Evolutionary conservation across 2,113 vertebrate genomes (phyloP).

Genomic region (Sisor rabdophorus): DNA sequence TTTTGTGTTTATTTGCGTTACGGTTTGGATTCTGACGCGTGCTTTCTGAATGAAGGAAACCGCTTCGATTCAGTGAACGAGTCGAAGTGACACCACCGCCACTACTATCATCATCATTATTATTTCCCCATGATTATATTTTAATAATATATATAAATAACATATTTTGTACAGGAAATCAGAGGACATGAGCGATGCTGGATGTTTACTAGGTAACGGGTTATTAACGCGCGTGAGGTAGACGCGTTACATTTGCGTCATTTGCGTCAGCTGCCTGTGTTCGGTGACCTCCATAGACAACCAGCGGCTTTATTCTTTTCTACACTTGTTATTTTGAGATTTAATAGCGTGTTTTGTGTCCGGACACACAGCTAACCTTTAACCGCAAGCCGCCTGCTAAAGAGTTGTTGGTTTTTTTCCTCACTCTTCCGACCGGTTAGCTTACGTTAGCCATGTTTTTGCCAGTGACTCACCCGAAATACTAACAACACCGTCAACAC

Average conservation of each 20-base stretch:
- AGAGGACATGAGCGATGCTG: neutral
- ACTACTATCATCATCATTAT: neutral
- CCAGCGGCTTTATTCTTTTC: neutral
- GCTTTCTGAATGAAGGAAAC: neutral
- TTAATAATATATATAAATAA: too few species aligned
- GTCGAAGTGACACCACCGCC: neutral
- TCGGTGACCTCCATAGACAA: neutral
- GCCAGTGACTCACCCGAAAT: slow-evolving; percentile 4
- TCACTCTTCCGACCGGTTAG: too few species aligned
- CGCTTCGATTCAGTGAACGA: neutral
- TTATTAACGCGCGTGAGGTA: neutral
- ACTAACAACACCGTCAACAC: neutral
- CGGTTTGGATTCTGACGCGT: neutral
- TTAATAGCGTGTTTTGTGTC: neutral
- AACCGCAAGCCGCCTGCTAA: neutral
- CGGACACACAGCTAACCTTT: neutral
- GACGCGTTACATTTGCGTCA: neutral
- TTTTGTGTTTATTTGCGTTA: neutral
- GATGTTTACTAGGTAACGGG: neutral
- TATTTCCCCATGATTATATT: too few species aligned
- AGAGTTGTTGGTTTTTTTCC: too few species aligned
- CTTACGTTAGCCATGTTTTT: neutral
- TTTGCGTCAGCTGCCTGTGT: neutral
- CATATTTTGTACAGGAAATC: too few species aligned
- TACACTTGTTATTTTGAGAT: neutral